phyloP scores from a whole-genome alignment of 2,113 vertebrate genomes.

The Macaca nemestrina region DNA sequence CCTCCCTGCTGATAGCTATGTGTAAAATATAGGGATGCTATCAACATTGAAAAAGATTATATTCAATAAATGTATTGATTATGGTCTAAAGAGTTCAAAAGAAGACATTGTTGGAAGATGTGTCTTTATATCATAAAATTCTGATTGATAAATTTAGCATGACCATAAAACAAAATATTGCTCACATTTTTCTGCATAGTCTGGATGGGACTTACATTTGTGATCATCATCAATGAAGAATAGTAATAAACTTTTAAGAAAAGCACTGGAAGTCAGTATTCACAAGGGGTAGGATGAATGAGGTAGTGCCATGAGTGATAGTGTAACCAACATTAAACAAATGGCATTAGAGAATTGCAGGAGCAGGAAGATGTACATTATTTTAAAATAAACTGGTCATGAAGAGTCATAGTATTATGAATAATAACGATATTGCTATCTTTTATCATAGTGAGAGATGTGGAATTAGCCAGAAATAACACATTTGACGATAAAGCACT shows the following conservation, averaged over 20 bases:
- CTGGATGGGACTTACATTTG: not conserved
- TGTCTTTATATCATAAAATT: not conserved
- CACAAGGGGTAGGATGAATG: not conserved
- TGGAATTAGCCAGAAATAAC: not conserved
- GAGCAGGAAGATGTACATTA: not conserved
- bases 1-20: not conserved
- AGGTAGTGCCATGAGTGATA: not conserved
- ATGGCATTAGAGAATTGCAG: not conserved
- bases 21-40: not conserved
- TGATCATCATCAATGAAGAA: not conserved
- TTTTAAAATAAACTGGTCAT: not conserved
- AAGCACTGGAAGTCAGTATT: not conserved
- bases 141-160: not conserved
- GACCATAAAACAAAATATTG: not conserved
- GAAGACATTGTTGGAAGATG: not conserved
- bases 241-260: not conserved
- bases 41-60: not conserved
- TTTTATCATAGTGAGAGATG: not conserved
- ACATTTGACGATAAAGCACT: not conserved
- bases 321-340: not conserved
- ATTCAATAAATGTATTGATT: not conserved
- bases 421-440: not conserved
- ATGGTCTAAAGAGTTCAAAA: not conserved
- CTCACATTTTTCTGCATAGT: not conserved
- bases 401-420: not conserved